Percentiles rank a stretch among this genome's conserved stretches.
Conservation (phyloP, 2,797 vertebrate genomes). For the Schizopygopsis malacanthus region DNA sequence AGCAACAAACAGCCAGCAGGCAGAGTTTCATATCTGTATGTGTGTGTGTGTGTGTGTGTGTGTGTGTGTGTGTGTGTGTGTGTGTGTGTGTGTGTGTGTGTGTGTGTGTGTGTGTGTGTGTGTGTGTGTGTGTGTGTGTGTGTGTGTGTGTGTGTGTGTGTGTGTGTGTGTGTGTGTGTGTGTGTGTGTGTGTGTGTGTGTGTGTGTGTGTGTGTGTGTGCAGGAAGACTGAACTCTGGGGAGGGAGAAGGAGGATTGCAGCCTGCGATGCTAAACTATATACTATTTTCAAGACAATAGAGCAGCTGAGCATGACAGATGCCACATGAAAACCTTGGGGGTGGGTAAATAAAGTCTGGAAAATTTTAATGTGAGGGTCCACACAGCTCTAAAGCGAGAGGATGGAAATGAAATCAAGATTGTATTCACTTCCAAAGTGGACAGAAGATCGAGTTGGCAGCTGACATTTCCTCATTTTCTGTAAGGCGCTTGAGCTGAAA, state of each 20-base stretch:
- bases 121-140: neutral
- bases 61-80: no score
- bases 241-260: slow-evolving; percentile 12
- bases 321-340: slow-evolving; percentile 2
- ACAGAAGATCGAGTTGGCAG: slow-evolving; percentile 18
- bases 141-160: no score
- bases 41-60: neutral
- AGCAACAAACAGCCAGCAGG: slow-evolving; percentile 64
- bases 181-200: slow-evolving; percentile 9
- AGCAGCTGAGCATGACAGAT: slow-evolving; percentile 44
- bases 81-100: slow-evolving; percentile 5
- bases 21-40: slow-evolving; percentile 4
- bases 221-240: slow-evolving; percentile 35
- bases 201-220: neutral
- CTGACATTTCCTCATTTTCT: slow-evolving; percentile 25
- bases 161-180: no score
- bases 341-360: slow-evolving; percentile 11
- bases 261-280: slow-evolving; percentile 12
- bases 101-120: neutral
- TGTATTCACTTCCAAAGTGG: slow-evolving; percentile 22
- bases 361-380: slow-evolving; percentile 1
- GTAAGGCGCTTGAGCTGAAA: slow-evolving; percentile 10
- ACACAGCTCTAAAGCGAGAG: neutral
- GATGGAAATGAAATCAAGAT: slow-evolving; percentile 40
- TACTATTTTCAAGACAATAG: slow-evolving; percentile 36